Conservation (phyloP, 2,797 vertebrate genomes). For the Crypturellus tataupa region DNA sequence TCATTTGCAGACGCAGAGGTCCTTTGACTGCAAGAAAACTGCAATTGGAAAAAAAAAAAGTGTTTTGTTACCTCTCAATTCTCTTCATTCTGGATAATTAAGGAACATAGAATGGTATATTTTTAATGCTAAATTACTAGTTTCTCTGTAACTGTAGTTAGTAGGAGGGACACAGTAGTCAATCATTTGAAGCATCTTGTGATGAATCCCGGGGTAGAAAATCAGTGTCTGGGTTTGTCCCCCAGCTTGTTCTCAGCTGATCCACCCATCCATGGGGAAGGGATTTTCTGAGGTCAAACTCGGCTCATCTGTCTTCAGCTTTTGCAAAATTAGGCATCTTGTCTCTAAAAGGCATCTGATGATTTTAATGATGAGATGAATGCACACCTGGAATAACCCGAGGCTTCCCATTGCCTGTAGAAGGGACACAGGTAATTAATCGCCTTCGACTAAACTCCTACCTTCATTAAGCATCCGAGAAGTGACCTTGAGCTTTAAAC, state of each 20-base stretch:
- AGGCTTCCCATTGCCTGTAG: background rate
- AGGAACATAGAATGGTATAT: fast-evolving
- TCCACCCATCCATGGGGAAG: fast-evolving
- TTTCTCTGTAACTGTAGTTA: background rate
- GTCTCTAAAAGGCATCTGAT: background rate
- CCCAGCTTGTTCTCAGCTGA: background rate
- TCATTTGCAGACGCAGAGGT: background rate
- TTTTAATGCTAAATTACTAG: background rate
- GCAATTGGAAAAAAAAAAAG: background rate
- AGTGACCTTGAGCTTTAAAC: background rate
- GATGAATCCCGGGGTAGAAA: background rate
- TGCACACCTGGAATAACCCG: background rate
- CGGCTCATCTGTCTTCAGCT: background rate
- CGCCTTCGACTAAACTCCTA: background rate
- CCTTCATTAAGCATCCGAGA: background rate
- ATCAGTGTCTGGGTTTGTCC: background rate
- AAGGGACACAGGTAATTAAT: background rate
- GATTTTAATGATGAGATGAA: background rate
- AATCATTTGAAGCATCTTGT: fast-evolving
- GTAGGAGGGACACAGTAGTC: background rate
- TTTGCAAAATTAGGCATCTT: background rate
- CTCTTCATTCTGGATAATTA: background rate
- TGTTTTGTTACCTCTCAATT: background rate
- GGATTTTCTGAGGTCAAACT: background rate
- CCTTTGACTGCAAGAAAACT: background rate